phyloP scores from a whole-genome alignment of 1,140 invertebrate genomes.

The Drosophila lacertosa region DNA sequence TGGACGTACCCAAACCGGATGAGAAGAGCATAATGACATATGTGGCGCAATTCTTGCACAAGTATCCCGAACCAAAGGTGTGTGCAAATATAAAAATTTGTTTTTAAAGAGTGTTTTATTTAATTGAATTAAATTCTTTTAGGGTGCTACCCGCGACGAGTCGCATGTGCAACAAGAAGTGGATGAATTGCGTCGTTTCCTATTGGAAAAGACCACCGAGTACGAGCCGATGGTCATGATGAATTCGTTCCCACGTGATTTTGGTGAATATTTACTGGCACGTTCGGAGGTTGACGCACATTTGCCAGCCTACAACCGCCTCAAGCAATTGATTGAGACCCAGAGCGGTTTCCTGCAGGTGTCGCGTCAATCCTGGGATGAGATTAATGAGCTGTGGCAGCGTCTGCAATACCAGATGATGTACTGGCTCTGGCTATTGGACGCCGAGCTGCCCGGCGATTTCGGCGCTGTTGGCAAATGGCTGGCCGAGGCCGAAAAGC shows the following conservation, averaged over 20 bases:
- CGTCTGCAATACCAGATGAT: constrained; percentile 90
- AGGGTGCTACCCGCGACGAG: constrained; percentile 76
- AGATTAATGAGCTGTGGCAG: constrained; percentile 90
- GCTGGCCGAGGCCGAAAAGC: constrained; percentile 93
- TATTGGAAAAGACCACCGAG: constrained; percentile 90
- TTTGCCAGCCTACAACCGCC: constrained; percentile 88
- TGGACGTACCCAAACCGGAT: constrained; percentile 98
- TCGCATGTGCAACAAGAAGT: constrained; percentile 91
- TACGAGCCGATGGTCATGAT: constrained; percentile 86
- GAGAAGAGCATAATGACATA: constrained; percentile 99
- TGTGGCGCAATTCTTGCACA: constrained; percentile 98
- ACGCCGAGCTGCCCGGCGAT: constrained; percentile 92
- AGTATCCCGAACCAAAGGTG: constrained; percentile 93
- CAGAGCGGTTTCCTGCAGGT: constrained; percentile 90
- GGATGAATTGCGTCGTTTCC: constrained; percentile 91
- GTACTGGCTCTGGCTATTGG: constrained; percentile 93
- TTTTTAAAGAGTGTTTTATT: too few species aligned
- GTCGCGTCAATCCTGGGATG: constrained; percentile 91
- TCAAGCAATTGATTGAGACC: constrained; percentile 90
- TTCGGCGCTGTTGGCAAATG: constrained; percentile 94
- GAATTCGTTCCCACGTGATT: constrained; percentile 87
- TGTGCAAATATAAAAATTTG: constrained; percentile 22
- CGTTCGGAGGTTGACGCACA: constrained; percentile 90
- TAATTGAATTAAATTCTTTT: constrained; percentile 2
- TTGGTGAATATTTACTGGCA: constrained; percentile 89